Evolutionary conservation across 2,888 invertebrate species (phyloP).

Genomic region (Hemithea aestivaria): DNA sequence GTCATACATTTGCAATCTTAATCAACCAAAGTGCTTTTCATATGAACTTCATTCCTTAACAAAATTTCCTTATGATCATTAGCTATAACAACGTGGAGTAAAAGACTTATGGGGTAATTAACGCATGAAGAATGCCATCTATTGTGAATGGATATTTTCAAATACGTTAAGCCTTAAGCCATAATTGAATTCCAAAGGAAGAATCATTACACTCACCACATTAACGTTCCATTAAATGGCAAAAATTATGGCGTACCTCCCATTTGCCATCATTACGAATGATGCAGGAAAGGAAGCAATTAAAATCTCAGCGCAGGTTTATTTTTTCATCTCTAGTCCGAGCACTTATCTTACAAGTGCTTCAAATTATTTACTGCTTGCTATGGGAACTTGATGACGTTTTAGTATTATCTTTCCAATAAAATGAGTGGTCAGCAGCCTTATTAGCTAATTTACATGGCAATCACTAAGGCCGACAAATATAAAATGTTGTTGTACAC

Average conservation of each 20-base stretch:
- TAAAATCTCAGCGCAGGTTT: constrained; percentile 35
- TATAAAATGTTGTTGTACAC: too few relatives aligned
- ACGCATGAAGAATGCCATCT: constrained; percentile 1
- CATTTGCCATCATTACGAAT: constrained; percentile 31
- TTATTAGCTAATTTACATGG: too few relatives aligned
- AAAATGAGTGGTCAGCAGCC: too few relatives aligned
- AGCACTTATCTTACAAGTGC: constrained; percentile 2
- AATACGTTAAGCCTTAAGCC: constrained; percentile 4
- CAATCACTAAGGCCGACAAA: too few relatives aligned
- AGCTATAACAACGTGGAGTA: constrained; percentile 11
- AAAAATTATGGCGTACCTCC: constrained; percentile 28
- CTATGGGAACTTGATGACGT: too few relatives aligned
- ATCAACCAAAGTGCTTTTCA: constrained; percentile 9
- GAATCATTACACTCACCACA: not conserved
- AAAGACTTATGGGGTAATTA: constrained; percentile 11
- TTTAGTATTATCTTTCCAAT: too few relatives aligned
- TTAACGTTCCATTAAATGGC: not conserved
- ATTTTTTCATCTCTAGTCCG: constrained; percentile 1
- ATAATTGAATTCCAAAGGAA: not conserved
- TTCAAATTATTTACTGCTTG: constrained; percentile 7
- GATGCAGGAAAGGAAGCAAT: constrained; percentile 36
- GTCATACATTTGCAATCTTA: too few relatives aligned
- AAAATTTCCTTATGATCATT: constrained; percentile 9
- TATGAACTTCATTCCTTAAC: constrained; percentile 3
- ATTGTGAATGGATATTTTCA: constrained; percentile 2